phyloP scores from a whole-genome alignment of 2,113 vertebrate genomes.

The Amblyornis subalaris region DNA sequence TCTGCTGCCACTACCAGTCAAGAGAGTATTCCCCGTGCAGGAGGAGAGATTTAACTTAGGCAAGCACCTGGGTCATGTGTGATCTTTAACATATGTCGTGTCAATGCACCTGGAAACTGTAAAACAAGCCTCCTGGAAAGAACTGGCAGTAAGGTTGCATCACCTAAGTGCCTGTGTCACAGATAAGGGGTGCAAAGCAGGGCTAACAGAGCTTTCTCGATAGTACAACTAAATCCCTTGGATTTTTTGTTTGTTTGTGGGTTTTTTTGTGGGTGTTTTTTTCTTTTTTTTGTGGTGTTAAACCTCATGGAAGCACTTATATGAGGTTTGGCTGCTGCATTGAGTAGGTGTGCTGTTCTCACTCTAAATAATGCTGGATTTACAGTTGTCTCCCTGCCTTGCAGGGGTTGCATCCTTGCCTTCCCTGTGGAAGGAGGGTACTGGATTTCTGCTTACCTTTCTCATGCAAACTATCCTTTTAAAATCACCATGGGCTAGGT shows the following conservation, averaged over 20 bases:
- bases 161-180: neutral
- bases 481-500: neutral
- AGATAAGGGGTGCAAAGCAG: neutral
- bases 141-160: neutral
- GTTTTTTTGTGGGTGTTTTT: neutral
- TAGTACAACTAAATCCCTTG: neutral
- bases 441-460: neutral
- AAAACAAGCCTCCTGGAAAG: neutral
- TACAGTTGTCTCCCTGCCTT: neutral
- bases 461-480: neutral
- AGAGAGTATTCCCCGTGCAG: neutral
- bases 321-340: neutral
- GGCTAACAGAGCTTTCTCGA: rapidly evolving
- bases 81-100: neutral
- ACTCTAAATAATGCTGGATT: neutral
- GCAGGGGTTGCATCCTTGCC: neutral
- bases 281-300: neutral
- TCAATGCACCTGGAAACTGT: neutral
- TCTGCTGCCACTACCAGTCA: neutral
- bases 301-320: neutral
- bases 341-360: neutral
- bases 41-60: neutral
- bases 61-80: neutral
- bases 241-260: no score
- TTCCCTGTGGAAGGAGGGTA: neutral